Percentiles rank a stretch among this genome's conserved stretches.
These are phyloP conservation scores for Antrozous pallidus DNA, from an alignment of 2,797 vertebrate genomes.

Conservation along the genomic window DNA sequence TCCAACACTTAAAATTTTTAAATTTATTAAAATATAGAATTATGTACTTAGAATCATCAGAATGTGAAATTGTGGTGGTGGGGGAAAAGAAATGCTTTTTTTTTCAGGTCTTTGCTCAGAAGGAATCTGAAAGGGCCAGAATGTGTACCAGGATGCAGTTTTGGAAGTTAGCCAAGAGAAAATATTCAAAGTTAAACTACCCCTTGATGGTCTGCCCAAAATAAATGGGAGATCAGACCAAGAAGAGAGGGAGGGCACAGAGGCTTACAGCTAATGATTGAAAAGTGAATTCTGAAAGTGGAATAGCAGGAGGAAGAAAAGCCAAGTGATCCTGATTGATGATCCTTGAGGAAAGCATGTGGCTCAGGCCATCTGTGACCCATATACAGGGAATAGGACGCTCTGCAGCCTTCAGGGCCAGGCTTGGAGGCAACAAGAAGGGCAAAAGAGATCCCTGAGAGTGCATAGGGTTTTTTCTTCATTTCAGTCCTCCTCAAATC, in stretches of 20 bases:
- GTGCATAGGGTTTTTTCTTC: not conserved
- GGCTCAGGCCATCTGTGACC: conserved; percentile 84
- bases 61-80: not conserved
- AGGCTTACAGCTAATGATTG: conserved; percentile 3
- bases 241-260: not conserved
- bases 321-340: conserved; percentile 66
- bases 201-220: not conserved
- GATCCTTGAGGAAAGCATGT: conserved; percentile 64
- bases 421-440: conserved; percentile 64
- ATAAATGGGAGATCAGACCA: not conserved
- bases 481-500: not conserved
- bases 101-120: not conserved
- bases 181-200: not conserved
- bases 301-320: conserved; percentile 35
- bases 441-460: conserved; percentile 51
- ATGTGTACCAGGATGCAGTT: not conserved
- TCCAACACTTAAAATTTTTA: not conserved
- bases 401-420: conserved; percentile 63
- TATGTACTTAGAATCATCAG: not conserved
- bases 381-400: conserved; percentile 73
- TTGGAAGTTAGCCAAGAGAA: not conserved
- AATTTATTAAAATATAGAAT: not conserved
- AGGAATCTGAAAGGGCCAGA: not conserved
- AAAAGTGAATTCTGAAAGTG: conserved; percentile 21
- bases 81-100: not conserved